These are phyloP conservation scores for Rhyacophila brunnea DNA, from an alignment of 1,140 invertebrate genomes.

Conservation along the genomic window DNA sequence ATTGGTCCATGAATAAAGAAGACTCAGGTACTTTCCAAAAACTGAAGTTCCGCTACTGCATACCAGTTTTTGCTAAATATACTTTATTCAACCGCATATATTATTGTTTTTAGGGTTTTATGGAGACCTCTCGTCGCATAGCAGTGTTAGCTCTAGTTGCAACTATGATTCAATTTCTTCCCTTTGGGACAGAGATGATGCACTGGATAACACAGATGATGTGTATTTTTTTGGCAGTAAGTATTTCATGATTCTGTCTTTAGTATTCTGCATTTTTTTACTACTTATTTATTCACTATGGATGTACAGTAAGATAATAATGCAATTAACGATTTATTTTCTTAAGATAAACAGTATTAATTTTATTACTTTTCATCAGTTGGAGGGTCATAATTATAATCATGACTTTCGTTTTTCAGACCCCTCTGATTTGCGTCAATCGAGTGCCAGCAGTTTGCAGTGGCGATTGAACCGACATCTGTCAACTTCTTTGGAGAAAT, in stretches of 20 bases:
- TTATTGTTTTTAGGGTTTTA: conserved; percentile 43
- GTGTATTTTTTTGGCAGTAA: conserved; percentile 47
- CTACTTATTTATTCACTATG: too few species aligned
- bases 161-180: conserved; percentile 48
- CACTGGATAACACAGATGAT: conserved; percentile 41
- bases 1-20: conserved; percentile 46
- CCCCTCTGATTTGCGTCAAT: not conserved
- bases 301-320: too few species aligned
- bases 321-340: too few species aligned
- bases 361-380: too few species aligned
- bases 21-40: conserved; percentile 47
- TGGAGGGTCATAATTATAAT: too few species aligned
- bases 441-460: conserved; percentile 14
- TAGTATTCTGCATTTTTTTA: not conserved
- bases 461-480: conserved; percentile 29
- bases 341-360: too few species aligned
- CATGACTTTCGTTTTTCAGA: too few species aligned
- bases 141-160: conserved; percentile 46
- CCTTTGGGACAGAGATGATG: conserved; percentile 41
- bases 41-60: too few species aligned
- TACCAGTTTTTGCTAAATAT: too few species aligned
- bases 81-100: conserved; percentile 2
- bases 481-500: conserved; percentile 14
- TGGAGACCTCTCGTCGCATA: conserved; percentile 47
- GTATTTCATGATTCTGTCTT: conserved; percentile 32